Base-by-base conservation (phyloP, 2,797 vertebrate genomes). In the Sebastes hopkinsi region DNA sequence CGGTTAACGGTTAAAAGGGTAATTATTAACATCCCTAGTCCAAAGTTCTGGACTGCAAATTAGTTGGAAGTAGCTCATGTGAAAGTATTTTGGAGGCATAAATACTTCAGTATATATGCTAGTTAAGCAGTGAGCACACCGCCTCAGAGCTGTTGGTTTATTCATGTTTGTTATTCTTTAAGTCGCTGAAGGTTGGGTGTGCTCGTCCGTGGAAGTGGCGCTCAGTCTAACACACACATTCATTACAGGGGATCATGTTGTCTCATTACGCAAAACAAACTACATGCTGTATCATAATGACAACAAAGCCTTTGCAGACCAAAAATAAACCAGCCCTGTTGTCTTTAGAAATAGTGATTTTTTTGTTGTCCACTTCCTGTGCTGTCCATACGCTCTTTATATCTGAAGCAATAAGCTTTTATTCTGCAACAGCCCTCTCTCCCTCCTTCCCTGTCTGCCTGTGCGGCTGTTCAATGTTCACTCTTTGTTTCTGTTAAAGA, bases 81-180 rank as follows among this genome's bases (percentile, higher is more conserved):
- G 64, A 68, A 85, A 88, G 70, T 78, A 7, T 81, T 89, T 83
- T 76, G 13, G 29, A 77, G 29, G 58, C 80, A 88, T 92, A 11
- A 91, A 91, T 93, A 79, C 83, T 92, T 83, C 50, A 88, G 69
- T 64, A 12, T 42, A 56, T 16, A 22, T 34, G 60, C 67, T 72
- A 8, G 29, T 73, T 69, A 72, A 82, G 81, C 75, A 72, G 76
- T 60, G 71, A 59, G 67, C 77, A 58, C 56, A 67, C 66, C 23
- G 73, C 60, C 64, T 66, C 75, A 16, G 72, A 60, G 66, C 78
- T 91, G 81, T 52, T 93, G 77, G 77, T 92, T 94, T 92, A 92
- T 92, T 93, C 72, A 93, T 92, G 71, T 83, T 80, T 85, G 61
- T 82, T 91, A 74, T 82, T 74, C 56, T 87, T 82, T 64, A 69